Conservation (phyloP, 2,888 invertebrate species). For the Pseudanteris insignis region DNA sequence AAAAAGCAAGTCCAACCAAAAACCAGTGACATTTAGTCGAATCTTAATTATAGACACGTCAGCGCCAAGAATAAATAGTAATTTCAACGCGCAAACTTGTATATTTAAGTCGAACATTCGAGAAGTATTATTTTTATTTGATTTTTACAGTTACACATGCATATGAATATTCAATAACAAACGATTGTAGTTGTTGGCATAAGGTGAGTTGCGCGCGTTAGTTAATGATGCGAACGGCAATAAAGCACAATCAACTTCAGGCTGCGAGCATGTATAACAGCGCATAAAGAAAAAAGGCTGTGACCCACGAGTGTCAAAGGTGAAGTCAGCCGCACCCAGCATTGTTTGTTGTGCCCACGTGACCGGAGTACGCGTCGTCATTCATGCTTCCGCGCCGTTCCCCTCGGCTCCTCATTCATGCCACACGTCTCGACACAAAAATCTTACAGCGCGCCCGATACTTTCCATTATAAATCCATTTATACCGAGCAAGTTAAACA, state of each 20-base stretch:
- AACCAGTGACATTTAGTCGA: too few relatives aligned
- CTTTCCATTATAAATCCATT: conserved; percentile 20
- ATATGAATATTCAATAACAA: conserved; percentile 30
- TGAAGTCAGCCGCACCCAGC: conserved; percentile 63
- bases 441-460: conserved; percentile 10
- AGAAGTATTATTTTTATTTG: neutral
- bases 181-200: conserved; percentile 7
- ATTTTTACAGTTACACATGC: conserved; percentile 9
- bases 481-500: too few relatives aligned
- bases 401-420: conserved; percentile 27
- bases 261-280: conserved; percentile 32
- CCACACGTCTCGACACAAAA: conserved; percentile 12
- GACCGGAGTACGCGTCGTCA: conserved; percentile 50
- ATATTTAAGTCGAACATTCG: too few relatives aligned
- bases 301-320: conserved; percentile 62
- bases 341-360: conserved; percentile 64
- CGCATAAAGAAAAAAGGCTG: conserved; percentile 52
- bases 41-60: too few relatives aligned
- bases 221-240: conserved; percentile 33
- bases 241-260: conserved; percentile 35
- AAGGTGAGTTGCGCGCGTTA: conserved; percentile 17
- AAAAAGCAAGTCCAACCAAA: too few relatives aligned
- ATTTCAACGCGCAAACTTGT: neutral
- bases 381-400: conserved; percentile 34
- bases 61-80: too few relatives aligned